phyloP scores from a whole-genome alignment of 2,113 vertebrate genomes.

The Entosphenus tridentatus region DNA sequence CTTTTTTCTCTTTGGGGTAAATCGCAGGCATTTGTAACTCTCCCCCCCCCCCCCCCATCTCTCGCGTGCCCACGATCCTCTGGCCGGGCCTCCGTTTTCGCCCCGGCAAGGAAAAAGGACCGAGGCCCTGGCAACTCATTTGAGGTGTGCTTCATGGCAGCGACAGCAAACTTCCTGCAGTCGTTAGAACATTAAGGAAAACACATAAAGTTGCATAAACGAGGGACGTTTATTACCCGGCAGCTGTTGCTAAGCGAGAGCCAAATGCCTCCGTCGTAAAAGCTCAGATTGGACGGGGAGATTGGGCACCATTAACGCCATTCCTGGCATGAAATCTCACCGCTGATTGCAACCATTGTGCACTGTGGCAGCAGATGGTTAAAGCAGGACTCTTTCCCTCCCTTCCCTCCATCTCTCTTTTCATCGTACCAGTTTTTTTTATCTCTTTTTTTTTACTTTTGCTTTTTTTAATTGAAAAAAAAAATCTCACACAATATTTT shows the following conservation, averaged over 20 bases:
- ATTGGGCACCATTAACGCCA: background rate
- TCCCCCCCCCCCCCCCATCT: too few species aligned
- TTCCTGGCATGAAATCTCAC: conserved; percentile 1
- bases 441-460: background rate
- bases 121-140: background rate
- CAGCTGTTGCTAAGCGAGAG: conserved; percentile 5
- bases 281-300: conserved; percentile 2
- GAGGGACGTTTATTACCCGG: conserved; percentile 5
- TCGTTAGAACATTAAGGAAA: conserved; percentile 6
- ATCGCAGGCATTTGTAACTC: too few species aligned
- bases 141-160: background rate
- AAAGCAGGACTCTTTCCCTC: conserved; percentile 2
- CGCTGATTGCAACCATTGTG: conserved; percentile 6
- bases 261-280: conserved; percentile 5
- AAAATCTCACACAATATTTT: too few species aligned
- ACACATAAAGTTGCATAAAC: background rate
- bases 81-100: too few species aligned
- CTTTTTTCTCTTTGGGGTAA: too few species aligned
- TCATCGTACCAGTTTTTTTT: background rate
- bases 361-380: conserved; percentile 3
- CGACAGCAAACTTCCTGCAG: background rate
- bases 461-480: background rate
- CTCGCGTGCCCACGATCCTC: too few species aligned
- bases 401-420: background rate
- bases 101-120: too few species aligned